Evolutionary conservation across 2,113 vertebrate genomes (phyloP).

Genomic region (Mixornis gularis): DNA sequence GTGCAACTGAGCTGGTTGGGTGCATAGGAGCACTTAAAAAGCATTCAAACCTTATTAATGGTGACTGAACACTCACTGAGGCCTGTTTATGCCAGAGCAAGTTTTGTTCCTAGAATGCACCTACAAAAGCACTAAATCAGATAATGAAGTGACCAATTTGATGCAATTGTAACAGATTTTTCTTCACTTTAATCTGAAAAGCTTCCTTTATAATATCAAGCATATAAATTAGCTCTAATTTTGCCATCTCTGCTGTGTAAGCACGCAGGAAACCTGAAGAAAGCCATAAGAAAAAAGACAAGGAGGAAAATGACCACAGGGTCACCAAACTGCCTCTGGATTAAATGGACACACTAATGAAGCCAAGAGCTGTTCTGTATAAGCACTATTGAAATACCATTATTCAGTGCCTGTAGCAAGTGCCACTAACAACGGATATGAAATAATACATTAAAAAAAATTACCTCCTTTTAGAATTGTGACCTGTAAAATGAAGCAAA

Average conservation of each 20-base stretch:
- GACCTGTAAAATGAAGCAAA: slow-evolving; percentile 6
- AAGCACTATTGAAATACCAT: background rate
- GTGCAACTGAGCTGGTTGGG: background rate
- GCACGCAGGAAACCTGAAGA: background rate
- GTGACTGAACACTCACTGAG: background rate
- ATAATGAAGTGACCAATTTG: background rate
- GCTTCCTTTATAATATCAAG: background rate
- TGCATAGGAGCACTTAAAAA: background rate
- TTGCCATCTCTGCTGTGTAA: background rate
- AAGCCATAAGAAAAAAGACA: background rate
- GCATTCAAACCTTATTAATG: background rate
- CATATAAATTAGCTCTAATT: background rate
- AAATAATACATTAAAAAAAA: background rate
- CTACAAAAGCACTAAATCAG: background rate
- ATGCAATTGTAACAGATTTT: background rate
- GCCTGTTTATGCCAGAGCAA: rapidly evolving
- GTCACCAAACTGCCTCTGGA: background rate
- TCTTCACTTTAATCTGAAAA: background rate
- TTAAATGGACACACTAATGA: background rate
- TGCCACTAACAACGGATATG: background rate
- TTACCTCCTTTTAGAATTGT: background rate
- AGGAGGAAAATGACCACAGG: background rate
- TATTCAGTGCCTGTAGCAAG: background rate
- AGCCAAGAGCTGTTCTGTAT: background rate
- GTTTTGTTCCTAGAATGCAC: background rate